Evolutionary conservation across 2,113 vertebrate species (phyloP), one percentile per base, ranked within the genome.

Genomic region (Bubo scandiacus): DNA sequence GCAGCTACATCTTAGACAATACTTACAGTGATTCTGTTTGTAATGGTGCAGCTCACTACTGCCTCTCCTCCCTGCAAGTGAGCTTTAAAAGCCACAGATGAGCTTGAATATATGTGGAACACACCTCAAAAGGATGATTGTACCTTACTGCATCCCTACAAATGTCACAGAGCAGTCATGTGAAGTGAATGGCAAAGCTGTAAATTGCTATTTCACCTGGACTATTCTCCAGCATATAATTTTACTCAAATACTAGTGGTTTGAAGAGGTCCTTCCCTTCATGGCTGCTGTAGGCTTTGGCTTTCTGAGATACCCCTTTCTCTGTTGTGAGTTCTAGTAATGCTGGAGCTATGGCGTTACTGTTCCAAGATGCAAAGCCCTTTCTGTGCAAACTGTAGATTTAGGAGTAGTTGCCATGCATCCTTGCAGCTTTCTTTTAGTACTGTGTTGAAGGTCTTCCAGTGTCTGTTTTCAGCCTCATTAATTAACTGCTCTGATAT

Each of bases 201-300:
- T 38, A 68, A 55, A 75, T 45, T 0, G 1, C 36, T n/a, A 1
- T 63, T 74, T 51, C 36, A 26, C 23, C 2, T 2, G 23, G 20
- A 14, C 36, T 74, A 1, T 43, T 57, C 42, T 68, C 16, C 49
- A 62, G 49, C 2, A 1, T 27, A 7, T 63, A 19, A 30, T 20
- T 81, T 72, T 72, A 49, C 27, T 66, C 26, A 11, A 30, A 23
- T 19, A 66, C 43, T 25, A 42, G 15, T 34, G n/a, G 11, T 59
- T 49, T 71, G 71, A 66, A 30, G 58, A 49, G 8, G 4, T 71
- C 16, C 25, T 75, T 86, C 17, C 21, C 45, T 43, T 86, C 57
- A 18, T 43, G 61, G 9, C 51, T 77, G 27, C 32, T 4, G 0
- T 34, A 65, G 42, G 29, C 51, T 34, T 54, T 72, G n/a, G n/a